Percentiles rank a stretch among this genome's conserved stretches.
Evolutionary conservation across 2,797 vertebrate genomes (phyloP).

Genomic region (Molossus molossus): DNA sequence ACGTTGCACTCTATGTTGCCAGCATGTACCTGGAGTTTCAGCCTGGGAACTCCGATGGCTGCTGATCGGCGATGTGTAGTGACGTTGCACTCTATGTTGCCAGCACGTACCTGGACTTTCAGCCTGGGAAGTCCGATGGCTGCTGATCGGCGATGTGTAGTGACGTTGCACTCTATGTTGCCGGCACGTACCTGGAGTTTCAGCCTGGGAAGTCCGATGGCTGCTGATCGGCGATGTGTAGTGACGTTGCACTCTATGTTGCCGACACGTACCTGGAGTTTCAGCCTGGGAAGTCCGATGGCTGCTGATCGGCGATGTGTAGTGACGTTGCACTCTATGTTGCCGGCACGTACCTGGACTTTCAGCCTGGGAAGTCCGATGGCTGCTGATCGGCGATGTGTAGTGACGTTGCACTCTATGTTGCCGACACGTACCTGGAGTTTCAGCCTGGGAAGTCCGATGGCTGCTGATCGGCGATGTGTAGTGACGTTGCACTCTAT

Average conservation of each 20-base stretch:
- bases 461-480: no score
- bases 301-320: no score
- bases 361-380: conserved; percentile 64
- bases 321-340: no score
- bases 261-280: conserved; percentile 28
- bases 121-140: no score
- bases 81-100: not conserved
- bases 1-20: conserved; percentile 1
- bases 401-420: not conserved
- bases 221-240: conserved; percentile 73
- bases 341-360: conserved; percentile 73
- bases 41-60: conserved; percentile 63
- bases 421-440: conserved; percentile 36
- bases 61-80: conserved; percentile 71
- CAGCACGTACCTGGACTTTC: not conserved
- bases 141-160: no score
- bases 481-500: no score
- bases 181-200: conserved; percentile 74
- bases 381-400: conserved; percentile 73
- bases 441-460: no score
- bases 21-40: conserved; percentile 72
- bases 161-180: not conserved
- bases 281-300: no score
- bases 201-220: conserved; percentile 60
- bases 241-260: not conserved